A percentile compares a stretch with the other conserved stretches of the same genome.
Conservation (phyloP, 1,140 invertebrate species). For the Agrilus planipennis region DNA sequence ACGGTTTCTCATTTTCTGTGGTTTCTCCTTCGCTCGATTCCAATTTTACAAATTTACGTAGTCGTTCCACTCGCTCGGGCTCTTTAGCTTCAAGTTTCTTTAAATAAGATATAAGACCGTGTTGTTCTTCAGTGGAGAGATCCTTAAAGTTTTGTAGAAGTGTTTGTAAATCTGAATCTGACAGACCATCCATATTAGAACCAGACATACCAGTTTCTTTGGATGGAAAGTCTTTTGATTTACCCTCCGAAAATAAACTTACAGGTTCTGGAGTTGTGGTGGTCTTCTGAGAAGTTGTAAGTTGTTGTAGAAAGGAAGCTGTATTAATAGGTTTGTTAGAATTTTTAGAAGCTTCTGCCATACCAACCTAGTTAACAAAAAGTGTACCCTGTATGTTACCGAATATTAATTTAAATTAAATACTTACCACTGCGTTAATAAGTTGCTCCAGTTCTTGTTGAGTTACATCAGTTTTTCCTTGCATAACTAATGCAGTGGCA, state of each 20-base stretch:
- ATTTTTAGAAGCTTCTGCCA: constrained; percentile 45
- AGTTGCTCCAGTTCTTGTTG: constrained; percentile 62
- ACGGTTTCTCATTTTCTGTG: constrained; percentile 32
- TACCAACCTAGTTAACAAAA: constrained; percentile 38
- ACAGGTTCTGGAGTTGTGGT: neutral
- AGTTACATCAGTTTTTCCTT: constrained; percentile 65
- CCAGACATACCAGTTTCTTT: constrained; percentile 6
- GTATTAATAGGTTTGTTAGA: constrained; percentile 41
- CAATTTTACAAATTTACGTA: constrained; percentile 52
- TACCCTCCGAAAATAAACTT: neutral
- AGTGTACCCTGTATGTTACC: neutral
- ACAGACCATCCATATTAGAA: constrained; percentile 50
- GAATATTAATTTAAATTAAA: constrained; percentile 21
- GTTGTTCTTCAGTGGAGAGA: constrained; percentile 61
- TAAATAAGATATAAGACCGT: constrained; percentile 62
- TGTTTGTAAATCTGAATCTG: constrained; percentile 61
- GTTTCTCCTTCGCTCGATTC: constrained; percentile 24
- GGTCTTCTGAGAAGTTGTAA: constrained; percentile 18
- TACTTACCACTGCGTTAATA: constrained; percentile 60
- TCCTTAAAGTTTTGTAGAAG: constrained; percentile 68
- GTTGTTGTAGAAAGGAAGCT: constrained; percentile 38
- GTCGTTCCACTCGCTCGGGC: constrained; percentile 55
- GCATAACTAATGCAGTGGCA: constrained; percentile 57
- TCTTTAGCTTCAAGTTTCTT: constrained; percentile 63
- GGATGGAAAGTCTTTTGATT: constrained; percentile 11